Percentiles rank a stretch among this genome's conserved stretches.
phyloP scores from a whole-genome alignment of 2,797 vertebrate genomes.

The Gouania willdenowi region DNA sequence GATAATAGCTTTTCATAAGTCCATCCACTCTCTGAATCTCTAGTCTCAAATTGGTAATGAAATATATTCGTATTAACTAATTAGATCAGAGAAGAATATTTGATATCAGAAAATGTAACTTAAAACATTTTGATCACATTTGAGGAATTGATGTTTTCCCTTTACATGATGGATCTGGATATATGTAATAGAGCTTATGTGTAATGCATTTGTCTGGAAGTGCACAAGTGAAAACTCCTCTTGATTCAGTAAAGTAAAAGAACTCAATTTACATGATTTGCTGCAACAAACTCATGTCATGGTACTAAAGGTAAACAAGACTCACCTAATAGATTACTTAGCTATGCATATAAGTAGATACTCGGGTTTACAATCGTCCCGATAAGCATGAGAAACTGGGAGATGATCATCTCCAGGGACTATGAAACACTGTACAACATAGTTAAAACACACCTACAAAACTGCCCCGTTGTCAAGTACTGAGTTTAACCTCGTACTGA shows the following conservation, averaged over 20 bases:
- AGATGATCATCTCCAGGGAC: constrained; percentile 42
- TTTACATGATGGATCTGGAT: no score
- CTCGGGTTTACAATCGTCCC: constrained; percentile 30
- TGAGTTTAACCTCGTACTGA: no score
- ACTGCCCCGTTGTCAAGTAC: constrained; percentile 32
- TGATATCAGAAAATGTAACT: constrained; percentile 57
- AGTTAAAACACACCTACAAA: constrained; percentile 64
- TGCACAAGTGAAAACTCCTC: constrained; percentile 39
- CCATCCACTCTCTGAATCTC: no score
- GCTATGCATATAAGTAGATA: constrained; percentile 16
- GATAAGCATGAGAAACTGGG: constrained; percentile 17
- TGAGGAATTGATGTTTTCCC: no score
- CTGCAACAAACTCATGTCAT: constrained; percentile 7
- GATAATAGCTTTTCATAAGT: no score
- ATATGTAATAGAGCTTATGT: constrained; percentile 57
- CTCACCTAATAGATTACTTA: constrained; percentile 7
- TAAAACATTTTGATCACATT: no score
- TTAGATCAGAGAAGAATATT: no score
- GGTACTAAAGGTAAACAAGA: constrained; percentile 32
- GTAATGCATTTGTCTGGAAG: constrained; percentile 48
- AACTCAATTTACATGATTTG: no score
- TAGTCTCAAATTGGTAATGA: no score
- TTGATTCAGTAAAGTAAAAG: constrained; percentile 51
- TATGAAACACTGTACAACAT: constrained; percentile 40
- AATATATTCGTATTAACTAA: no score